Conservation (phyloP, 1,140 invertebrate species). For the Pseudomyrmex gracilis region DNA sequence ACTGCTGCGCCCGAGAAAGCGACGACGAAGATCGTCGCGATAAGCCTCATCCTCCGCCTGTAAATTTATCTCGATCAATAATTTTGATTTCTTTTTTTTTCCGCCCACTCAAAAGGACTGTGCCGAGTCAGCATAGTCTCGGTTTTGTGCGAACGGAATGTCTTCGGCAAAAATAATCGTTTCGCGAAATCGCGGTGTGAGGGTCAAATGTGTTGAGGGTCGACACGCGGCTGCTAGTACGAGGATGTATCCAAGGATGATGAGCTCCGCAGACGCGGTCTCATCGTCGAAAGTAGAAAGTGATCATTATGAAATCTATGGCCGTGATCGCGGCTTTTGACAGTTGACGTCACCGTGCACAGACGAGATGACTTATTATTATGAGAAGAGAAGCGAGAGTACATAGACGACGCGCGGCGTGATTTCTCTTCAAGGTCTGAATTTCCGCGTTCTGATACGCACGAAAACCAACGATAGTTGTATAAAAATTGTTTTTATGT, state of each 20-base stretch:
- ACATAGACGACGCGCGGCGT: not conserved
- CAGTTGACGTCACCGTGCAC: constrained; percentile 62
- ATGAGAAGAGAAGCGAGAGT: constrained; percentile 7
- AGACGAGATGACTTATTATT: constrained; percentile 72
- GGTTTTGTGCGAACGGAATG: not conserved
- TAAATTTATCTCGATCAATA: constrained; percentile 19
- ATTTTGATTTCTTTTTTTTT: not conserved
- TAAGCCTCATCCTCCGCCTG: constrained; percentile 75
- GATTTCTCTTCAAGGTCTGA: constrained; percentile 65
- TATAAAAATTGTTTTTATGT: constrained; percentile 19
- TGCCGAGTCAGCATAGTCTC: constrained; percentile 5
- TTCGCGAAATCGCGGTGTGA: constrained; percentile 11
- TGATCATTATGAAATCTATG: constrained; percentile 81
- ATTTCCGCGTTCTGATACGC: constrained; percentile 27
- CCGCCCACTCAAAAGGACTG: not conserved
- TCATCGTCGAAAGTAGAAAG: constrained; percentile 75
- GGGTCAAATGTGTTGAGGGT: constrained; percentile 31
- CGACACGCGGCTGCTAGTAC: not conserved
- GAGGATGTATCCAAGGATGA: constrained; percentile 25
- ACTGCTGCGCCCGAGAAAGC: constrained; percentile 73
- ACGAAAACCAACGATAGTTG: constrained; percentile 46
- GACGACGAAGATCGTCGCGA: constrained; percentile 73
- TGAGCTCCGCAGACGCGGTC: constrained; percentile 9
- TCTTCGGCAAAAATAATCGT: constrained; percentile 15
- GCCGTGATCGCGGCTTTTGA: constrained; percentile 64